A percentile compares a stretch with the other conserved stretches of the same genome.
Conservation (phyloP, 2,888 invertebrate species). For the Bimastos eiseni region DNA sequence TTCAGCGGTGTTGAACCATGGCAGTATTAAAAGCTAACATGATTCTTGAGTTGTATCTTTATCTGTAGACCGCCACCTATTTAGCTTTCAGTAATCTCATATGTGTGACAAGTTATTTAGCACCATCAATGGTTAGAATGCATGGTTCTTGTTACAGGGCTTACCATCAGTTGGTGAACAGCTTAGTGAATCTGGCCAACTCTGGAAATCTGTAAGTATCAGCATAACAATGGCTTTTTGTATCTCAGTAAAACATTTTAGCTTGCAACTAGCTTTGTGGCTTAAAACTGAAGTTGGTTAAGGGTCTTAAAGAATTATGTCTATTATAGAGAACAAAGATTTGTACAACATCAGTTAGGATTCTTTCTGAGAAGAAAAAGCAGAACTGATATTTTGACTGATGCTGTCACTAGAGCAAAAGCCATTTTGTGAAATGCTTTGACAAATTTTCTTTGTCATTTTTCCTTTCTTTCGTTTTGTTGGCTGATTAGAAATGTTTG, state of each 20-base stretch:
- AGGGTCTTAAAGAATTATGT: background rate
- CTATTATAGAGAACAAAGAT: background rate
- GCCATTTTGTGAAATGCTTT: background rate
- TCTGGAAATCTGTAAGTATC: slow-evolving; percentile 60
- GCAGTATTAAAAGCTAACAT: background rate
- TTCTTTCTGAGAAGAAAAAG: background rate
- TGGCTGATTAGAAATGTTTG: background rate
- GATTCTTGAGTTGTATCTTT: background rate
- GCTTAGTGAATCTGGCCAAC: slow-evolving; percentile 55
- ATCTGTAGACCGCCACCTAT: background rate
- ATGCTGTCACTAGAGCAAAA: background rate
- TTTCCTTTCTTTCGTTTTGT: background rate
- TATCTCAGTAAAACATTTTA: background rate
- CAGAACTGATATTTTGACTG: background rate
- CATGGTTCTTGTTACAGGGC: slow-evolving; percentile 45
- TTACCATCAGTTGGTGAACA: slow-evolving; percentile 55
- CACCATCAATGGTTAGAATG: background rate
- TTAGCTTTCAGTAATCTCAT: background rate
- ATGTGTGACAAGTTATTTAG: background rate
- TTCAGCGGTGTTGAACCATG: too few relatives aligned
- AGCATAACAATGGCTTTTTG: too few relatives aligned
- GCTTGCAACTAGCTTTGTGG: background rate
- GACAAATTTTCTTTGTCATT: background rate
- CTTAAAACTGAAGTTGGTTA: background rate
- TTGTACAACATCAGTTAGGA: background rate